Evolutionary conservation across 2,797 vertebrate species (phyloP).

Genomic region (Sternotherus odoratus): DNA sequence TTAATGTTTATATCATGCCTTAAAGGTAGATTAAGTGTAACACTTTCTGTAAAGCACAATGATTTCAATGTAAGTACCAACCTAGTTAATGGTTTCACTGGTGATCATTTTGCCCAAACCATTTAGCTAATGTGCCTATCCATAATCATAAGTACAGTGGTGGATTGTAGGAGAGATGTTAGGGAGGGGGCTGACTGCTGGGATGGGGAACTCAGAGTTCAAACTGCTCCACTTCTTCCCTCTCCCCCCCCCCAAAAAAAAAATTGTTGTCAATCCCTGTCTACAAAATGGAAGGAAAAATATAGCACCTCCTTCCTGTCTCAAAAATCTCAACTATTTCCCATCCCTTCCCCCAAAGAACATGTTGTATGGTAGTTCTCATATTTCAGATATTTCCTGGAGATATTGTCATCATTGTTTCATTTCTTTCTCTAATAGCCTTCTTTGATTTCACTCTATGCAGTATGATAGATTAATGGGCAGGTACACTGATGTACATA

Average conservation of each 20-base stretch:
- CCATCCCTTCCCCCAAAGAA: not conserved
- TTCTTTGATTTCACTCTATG: not conserved
- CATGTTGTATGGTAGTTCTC: not conserved
- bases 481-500: not conserved
- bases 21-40: slow-evolving; percentile 62
- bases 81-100: rapidly evolving
- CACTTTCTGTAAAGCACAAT: slow-evolving; percentile 22
- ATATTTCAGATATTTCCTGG: not conserved
- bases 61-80: not conserved
- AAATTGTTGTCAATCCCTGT: not conserved
- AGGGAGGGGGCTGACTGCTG: not conserved
- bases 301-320: not conserved
- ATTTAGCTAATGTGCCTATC: not conserved
- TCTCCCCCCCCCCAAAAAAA: not conserved
- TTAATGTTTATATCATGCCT: slow-evolving; percentile 58
- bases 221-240: not conserved
- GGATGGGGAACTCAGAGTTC: not conserved
- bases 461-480: not conserved
- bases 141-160: not conserved
- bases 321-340: not conserved
- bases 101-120: not conserved
- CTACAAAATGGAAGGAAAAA: not conserved
- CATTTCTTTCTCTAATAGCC: not conserved
- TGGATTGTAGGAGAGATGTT: not conserved
- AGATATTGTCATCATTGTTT: not conserved